Evolutionary conservation across 2,888 invertebrate genomes (phyloP).

Genomic region (Cotesia congregata): DNA sequence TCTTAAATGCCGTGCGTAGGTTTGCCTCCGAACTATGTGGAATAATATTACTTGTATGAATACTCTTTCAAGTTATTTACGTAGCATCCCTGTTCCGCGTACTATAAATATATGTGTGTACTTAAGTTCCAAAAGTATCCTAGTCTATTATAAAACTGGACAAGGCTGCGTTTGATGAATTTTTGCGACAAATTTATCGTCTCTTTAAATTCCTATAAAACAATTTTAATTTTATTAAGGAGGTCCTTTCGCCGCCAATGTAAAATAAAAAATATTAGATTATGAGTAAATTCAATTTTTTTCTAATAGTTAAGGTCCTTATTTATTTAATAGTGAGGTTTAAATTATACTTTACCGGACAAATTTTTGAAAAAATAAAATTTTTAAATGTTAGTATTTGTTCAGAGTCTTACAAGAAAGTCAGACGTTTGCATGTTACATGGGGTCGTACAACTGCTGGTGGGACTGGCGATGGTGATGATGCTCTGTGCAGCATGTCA

Average conservation of each 20-base stretch:
- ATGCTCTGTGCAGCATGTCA: conserved; percentile 68
- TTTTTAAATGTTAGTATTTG: no score
- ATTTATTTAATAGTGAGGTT: no score
- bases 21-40: conserved; percentile 4
- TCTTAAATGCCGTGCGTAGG: conserved; percentile 21
- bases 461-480: conserved; percentile 62
- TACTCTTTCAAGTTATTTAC: conserved; percentile 9
- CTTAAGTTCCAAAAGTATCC: neutral
- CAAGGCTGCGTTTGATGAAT: neutral
- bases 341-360: no score
- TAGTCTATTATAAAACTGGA: neutral
- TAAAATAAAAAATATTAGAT: no score
- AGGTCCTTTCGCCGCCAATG: no score
- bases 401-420: no score
- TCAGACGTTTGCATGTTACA: no score
- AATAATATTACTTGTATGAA: neutral
- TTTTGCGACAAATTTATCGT: neutral
- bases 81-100: conserved; percentile 7
- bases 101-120: neutral
- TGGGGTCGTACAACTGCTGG: conserved; percentile 57
- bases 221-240: no score
- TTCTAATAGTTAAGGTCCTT: no score
- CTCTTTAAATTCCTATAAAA: neutral
- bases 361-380: no score
- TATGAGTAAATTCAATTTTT: no score